Conservation (phyloP, 1,140 invertebrate genomes). For the Leucophenga varia region DNA sequence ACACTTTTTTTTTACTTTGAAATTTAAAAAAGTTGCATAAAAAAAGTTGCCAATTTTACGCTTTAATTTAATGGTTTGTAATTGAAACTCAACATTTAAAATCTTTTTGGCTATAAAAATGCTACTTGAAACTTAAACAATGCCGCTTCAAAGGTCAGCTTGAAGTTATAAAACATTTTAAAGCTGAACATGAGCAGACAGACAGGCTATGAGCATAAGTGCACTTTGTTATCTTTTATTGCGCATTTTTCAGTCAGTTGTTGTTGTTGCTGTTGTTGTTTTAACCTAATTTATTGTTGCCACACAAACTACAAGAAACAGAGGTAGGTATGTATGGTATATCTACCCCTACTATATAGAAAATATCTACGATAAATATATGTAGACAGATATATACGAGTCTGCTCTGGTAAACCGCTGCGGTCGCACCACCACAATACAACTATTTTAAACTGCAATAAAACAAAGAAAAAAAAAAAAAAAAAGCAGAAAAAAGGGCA, state of each 20-base stretch:
- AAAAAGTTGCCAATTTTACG: no score
- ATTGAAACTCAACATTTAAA: no score
- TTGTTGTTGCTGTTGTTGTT: conserved; percentile 29
- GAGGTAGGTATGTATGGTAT: no score
- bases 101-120: neutral
- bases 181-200: no score
- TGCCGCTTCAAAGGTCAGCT: neutral
- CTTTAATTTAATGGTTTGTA: no score
- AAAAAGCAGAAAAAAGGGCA: conserved; percentile 10
- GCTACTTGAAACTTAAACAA: neutral
- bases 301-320: conserved; percentile 23
- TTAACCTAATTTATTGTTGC: conserved; percentile 53
- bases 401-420: conserved; percentile 34
- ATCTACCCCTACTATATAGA: no score
- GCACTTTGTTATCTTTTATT: conserved; percentile 55
- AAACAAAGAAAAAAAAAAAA: conserved; percentile 36
- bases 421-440: no score
- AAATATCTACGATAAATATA: no score
- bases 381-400: no score
- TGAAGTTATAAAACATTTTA: no score
- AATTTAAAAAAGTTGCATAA: no score
- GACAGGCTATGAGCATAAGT: conserved; percentile 23
- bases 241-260: conserved; percentile 33
- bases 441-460: conserved; percentile 48
- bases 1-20: no score